Percentiles rank a stretch among this genome's conserved stretches.
Evolutionary conservation across 2,113 vertebrate genomes (phyloP).

Genomic region (Malurus alboscapulatus): DNA sequence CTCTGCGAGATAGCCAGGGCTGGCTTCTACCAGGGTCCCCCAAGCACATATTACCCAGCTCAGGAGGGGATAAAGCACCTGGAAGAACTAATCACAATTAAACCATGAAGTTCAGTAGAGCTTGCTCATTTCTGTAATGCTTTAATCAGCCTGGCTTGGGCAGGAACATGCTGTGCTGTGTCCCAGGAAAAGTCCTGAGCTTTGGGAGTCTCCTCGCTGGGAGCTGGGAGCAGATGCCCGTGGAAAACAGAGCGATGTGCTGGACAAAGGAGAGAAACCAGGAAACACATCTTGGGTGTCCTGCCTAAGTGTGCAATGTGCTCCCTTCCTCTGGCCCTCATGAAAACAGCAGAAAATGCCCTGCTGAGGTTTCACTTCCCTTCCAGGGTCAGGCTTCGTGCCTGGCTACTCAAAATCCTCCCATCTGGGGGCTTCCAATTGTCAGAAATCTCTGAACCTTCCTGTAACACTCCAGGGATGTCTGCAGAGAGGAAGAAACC

Average conservation of each 20-base stretch:
- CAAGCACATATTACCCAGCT: neutral
- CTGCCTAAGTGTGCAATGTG: neutral
- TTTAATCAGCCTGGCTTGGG: neutral
- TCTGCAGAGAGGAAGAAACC: slow-evolving; percentile 40
- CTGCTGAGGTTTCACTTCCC: slow-evolving; percentile 29
- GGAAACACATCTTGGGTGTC: slow-evolving; percentile 6
- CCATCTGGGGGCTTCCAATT: neutral
- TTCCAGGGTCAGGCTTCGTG: slow-evolving; percentile 49
- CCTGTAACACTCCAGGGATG: neutral
- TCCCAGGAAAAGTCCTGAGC: neutral
- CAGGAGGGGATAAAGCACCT: neutral
- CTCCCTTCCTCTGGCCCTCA: neutral
- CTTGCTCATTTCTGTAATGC: neutral
- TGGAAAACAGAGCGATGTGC: neutral
- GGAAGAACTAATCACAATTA: neutral
- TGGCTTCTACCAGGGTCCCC: neutral
- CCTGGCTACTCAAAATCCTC: neutral
- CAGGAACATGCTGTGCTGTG: neutral
- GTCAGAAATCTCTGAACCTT: slow-evolving; percentile 27
- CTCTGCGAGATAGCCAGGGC: neutral
- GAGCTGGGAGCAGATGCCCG: slow-evolving; percentile 8
- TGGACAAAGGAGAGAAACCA: neutral
- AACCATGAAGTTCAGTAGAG: neutral
- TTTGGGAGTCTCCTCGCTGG: neutral
- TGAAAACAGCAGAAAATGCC: slow-evolving; percentile 33